These are phyloP conservation scores for Pomacea maculata DNA, from an alignment of 1,140 invertebrate genomes.

Conservation along the genomic window DNA sequence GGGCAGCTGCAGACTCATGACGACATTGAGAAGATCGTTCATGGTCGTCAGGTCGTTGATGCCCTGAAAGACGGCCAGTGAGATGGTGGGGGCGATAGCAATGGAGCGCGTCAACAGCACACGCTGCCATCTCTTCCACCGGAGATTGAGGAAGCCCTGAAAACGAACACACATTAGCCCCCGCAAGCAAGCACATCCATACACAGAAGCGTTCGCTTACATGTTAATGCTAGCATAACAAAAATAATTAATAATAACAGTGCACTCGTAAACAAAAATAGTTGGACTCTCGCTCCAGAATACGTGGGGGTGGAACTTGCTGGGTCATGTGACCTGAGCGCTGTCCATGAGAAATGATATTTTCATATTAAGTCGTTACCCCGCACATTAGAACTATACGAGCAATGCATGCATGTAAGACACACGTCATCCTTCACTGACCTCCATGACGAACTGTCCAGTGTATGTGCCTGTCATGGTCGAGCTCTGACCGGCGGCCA, in stretches of 20 bases:
- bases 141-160: conserved; percentile 86
- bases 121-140: conserved; percentile 88
- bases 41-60: conserved; percentile 82
- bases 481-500: conserved; percentile 88
- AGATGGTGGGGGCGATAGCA: conserved; percentile 89
- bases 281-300: no score
- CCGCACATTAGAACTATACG: no score
- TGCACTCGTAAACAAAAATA: no score
- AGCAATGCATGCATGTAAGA: no score
- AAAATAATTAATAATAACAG: no score
- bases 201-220: background rate
- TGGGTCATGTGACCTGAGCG: no score
- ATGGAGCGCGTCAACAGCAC: conserved; percentile 86
- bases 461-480: conserved; percentile 74
- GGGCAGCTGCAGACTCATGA: conserved; percentile 82
- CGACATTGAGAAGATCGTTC: conserved; percentile 89
- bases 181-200: background rate
- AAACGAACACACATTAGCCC: background rate
- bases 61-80: conserved; percentile 77
- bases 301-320: no score
- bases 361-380: no score
- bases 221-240: no score
- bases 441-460: conserved; percentile 73
- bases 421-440: conserved; percentile 31
- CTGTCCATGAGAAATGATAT: no score